Evolutionary conservation across 2,113 vertebrate genomes (phyloP).

Genomic region (Elephas maximus): DNA sequence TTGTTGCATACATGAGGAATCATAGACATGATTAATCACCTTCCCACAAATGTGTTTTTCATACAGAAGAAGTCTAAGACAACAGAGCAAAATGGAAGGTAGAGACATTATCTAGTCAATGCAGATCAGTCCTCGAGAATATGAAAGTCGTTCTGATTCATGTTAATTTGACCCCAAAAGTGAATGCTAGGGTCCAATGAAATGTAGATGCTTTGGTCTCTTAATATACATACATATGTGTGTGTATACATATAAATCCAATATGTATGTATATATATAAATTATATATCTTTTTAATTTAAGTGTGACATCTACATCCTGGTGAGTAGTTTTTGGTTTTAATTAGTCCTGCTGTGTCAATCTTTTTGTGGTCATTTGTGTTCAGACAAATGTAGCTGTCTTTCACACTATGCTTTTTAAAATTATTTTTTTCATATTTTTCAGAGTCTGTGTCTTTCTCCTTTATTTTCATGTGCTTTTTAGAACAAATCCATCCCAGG

Average conservation of each 20-base stretch:
- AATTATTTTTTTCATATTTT: not conserved
- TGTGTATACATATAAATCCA: too few species aligned
- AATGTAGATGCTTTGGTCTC: not conserved
- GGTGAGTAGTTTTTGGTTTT: constrained; percentile 34
- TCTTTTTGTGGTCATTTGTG: not conserved
- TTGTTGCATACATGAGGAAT: not conserved
- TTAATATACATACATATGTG: not conserved
- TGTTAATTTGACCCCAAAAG: constrained; percentile 19
- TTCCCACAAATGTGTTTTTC: constrained; percentile 26
- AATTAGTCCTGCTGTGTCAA: not conserved
- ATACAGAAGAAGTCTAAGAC: not conserved
- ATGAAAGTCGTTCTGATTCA: not conserved
- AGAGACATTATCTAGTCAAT: not conserved
- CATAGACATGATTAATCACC: not conserved
- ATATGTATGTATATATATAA: too few species aligned
- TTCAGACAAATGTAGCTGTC: not conserved
- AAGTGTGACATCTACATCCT: not conserved
- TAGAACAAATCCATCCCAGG: not conserved
- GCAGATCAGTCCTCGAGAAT: not conserved
- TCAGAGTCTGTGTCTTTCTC: not conserved
- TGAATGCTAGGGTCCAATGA: not conserved
- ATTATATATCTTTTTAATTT: not conserved
- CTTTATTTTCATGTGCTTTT: not conserved
- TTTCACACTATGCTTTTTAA: not conserved
- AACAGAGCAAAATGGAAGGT: not conserved